phyloP scores from a whole-genome alignment of 2,888 invertebrate species.

The Temnothorax rugatulus region DNA sequence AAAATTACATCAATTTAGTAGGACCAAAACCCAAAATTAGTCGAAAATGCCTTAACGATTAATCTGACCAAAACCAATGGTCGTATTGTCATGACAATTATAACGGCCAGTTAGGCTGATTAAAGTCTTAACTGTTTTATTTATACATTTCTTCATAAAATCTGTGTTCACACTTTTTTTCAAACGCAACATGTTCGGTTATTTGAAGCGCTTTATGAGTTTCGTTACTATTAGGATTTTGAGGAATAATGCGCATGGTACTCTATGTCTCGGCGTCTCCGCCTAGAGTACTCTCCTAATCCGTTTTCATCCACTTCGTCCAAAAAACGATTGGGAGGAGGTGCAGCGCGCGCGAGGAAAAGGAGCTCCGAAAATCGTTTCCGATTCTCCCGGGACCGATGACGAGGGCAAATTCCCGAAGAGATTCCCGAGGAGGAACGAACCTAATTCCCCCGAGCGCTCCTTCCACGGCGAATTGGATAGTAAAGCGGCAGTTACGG shows the following conservation, averaged over 20 bases:
- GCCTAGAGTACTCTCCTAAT: constrained; percentile 56
- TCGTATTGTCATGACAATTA: too few species aligned
- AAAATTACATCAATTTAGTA: too few species aligned
- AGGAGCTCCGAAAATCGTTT: constrained; percentile 65
- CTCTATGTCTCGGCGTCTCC: not conserved
- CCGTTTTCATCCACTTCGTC: constrained; percentile 54
- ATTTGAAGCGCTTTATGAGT: constrained; percentile 10
- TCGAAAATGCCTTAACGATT: too few species aligned
- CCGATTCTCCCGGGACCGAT: constrained; percentile 73
- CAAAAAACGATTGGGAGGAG: constrained; percentile 43
- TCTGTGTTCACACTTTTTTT: not conserved
- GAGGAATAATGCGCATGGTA: not conserved
- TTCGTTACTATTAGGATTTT: not conserved
- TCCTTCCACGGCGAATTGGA: constrained; percentile 74
- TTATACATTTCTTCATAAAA: not conserved
- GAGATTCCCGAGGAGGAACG: constrained; percentile 75
- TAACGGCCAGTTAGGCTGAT: too few species aligned
- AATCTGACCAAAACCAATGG: too few species aligned
- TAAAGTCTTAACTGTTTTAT: not conserved
- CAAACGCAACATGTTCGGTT: not conserved
- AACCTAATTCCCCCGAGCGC: constrained; percentile 76
- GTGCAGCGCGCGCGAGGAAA: constrained; percentile 20
- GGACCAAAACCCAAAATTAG: too few species aligned
- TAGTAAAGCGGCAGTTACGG: constrained; percentile 77
- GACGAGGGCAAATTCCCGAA: constrained; percentile 75